phyloP scores from a whole-genome alignment of 2,888 invertebrate genomes.

The Synanthedon andrenaeformis region DNA sequence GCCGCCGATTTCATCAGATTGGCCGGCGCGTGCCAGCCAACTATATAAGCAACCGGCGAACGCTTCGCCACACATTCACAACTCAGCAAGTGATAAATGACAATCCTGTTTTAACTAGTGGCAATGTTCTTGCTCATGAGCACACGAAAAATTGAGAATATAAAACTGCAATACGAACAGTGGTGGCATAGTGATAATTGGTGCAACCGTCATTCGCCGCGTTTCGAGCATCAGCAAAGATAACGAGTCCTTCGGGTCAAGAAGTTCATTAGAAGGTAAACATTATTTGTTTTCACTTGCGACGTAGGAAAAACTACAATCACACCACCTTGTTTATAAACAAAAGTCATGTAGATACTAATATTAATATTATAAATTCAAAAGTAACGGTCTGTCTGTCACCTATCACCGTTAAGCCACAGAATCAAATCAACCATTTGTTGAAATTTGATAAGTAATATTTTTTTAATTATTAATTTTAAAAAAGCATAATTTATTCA shows the following conservation, averaged over 20 bases:
- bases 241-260: conserved; percentile 40
- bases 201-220: conserved; percentile 61
- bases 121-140: conserved; percentile 65
- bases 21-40: conserved; percentile 33
- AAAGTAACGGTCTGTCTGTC: no score
- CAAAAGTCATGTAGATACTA: no score
- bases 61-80: conserved; percentile 41
- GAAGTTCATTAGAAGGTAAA: conserved; percentile 56
- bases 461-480: no score
- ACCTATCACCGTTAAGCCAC: no score
- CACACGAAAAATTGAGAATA: conserved; percentile 40
- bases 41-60: conserved; percentile 36
- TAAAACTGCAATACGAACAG: conserved; percentile 51
- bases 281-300: conserved; percentile 33
- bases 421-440: no score
- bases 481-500: no score
- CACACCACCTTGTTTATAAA: no score
- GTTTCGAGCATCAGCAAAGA: conserved; percentile 60
- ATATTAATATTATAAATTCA: no score
- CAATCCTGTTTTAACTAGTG: conserved; percentile 53
- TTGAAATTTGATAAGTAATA: no score
- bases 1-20: conserved; percentile 47
- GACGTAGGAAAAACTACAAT: no score
- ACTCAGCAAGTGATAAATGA: conserved; percentile 48
- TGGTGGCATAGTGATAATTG: conserved; percentile 67